phyloP scores from a whole-genome alignment of 1,140 invertebrate species.

The Daktulosphaira vitifoliae region DNA sequence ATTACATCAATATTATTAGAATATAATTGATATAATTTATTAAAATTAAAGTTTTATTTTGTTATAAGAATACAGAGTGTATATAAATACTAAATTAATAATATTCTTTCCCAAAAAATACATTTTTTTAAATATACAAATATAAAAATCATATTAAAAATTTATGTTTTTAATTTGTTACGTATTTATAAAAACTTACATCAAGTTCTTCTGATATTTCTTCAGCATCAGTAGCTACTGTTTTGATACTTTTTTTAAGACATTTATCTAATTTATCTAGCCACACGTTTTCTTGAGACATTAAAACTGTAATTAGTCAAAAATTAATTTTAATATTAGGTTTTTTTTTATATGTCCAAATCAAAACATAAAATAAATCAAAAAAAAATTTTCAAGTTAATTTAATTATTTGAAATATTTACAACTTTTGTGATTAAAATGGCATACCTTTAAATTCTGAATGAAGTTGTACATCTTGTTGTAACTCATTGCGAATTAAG shows the following conservation, averaged over 20 bases:
- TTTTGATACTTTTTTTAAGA: conserved; percentile 58
- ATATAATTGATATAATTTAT: background rate
- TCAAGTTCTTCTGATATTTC: conserved; percentile 84
- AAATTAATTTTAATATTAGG: background rate
- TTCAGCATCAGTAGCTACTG: conserved; percentile 75
- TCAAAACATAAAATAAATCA: no score
- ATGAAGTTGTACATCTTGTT: conserved; percentile 24
- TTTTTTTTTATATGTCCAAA: no score
- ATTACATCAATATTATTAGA: background rate
- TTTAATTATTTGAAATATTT: no score
- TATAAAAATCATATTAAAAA: background rate
- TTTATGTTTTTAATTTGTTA: background rate
- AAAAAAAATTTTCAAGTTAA: no score
- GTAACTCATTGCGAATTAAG: conserved; percentile 2
- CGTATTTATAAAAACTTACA: conserved; percentile 57
- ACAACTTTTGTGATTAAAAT: no score
- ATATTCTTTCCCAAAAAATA: no score
- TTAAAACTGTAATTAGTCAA: conserved; percentile 48
- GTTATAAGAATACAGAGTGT: no score
- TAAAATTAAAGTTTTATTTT: background rate
- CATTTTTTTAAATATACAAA: background rate
- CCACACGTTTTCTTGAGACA: conserved; percentile 71
- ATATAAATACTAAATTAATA: no score
- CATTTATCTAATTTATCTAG: conserved; percentile 72
- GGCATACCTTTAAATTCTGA: conserved; percentile 23